Conservation (phyloP, 2,888 invertebrate genomes). For the Xanthia icteritia region DNA sequence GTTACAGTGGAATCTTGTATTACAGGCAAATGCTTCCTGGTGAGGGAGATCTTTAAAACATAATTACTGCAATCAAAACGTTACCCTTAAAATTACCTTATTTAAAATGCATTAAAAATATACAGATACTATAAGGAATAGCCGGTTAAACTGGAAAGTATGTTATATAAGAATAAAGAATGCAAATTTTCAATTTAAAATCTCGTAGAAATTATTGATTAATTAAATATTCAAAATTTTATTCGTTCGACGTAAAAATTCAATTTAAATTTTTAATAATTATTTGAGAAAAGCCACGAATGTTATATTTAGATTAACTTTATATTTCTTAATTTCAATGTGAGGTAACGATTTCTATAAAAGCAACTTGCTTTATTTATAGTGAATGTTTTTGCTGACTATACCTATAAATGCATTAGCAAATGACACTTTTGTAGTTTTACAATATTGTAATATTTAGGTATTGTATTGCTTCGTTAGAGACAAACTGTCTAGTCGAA, state of each 20-base stretch:
- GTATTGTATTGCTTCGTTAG: background rate
- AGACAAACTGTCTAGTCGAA: background rate
- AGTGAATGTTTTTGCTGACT: slow-evolving; percentile 35
- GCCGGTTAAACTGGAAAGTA: slow-evolving; percentile 47
- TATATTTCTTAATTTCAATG: slow-evolving; percentile 49
- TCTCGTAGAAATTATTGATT: slow-evolving; percentile 13
- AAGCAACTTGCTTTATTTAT: slow-evolving; percentile 44
- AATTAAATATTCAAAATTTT: slow-evolving; percentile 32
- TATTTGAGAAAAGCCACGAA: slow-evolving; percentile 54
- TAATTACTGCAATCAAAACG: slow-evolving; percentile 17
- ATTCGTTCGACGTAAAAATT: slow-evolving; percentile 20
- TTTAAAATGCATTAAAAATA: slow-evolving; percentile 47
- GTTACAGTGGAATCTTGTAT: too few species aligned
- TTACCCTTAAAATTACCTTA: slow-evolving; percentile 47
- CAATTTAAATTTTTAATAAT: slow-evolving; percentile 12
- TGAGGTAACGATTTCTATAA: slow-evolving; percentile 58
- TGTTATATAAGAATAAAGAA: slow-evolving; percentile 32
- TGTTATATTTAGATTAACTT: slow-evolving; percentile 27
- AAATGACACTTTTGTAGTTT: slow-evolving; percentile 38
- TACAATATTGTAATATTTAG: slow-evolving; percentile 8
- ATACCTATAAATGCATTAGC: slow-evolving; percentile 51
- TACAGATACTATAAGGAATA: slow-evolving; percentile 30
- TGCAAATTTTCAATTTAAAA: slow-evolving; percentile 22
- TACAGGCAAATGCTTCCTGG: too few species aligned
- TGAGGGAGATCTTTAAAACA: background rate